Percentiles rank a stretch among this genome's conserved stretches.
phyloP scores from a whole-genome alignment of 2,113 vertebrate genomes.

The Garra rufa region DNA sequence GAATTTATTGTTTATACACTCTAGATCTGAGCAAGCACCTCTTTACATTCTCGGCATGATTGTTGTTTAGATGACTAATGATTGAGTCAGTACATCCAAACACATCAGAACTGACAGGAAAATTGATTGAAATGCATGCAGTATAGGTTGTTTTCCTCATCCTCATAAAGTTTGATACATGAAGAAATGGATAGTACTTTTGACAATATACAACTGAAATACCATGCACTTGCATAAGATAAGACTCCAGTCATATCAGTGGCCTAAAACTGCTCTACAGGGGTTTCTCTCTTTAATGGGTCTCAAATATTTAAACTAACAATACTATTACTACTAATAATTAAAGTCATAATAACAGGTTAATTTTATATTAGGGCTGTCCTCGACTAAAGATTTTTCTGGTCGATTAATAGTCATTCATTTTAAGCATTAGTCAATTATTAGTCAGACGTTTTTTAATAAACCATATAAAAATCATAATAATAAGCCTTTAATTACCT shows the following conservation, averaged over 20 bases:
- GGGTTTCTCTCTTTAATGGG: not conserved
- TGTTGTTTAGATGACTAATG: slow-evolving; percentile 25
- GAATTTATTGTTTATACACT: not conserved
- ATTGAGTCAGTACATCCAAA: slow-evolving; percentile 10
- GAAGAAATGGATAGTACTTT: not conserved
- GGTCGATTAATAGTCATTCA: too few relatives aligned
- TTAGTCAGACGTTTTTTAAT: too few relatives aligned
- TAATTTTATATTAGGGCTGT: too few relatives aligned
- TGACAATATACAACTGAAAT: not conserved
- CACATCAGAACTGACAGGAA: slow-evolving; percentile 26
- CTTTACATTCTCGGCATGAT: not conserved
- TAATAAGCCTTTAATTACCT: too few relatives aligned
- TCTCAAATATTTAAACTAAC: too few relatives aligned
- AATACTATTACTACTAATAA: too few relatives aligned
- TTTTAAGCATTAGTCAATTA: too few relatives aligned
- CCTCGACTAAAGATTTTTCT: too few relatives aligned
- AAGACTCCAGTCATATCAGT: not conserved
- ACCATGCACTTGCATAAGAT: not conserved
- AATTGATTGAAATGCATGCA: slow-evolving; percentile 35
- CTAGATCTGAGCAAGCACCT: not conserved
- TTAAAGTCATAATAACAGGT: too few relatives aligned
- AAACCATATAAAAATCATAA: too few relatives aligned
- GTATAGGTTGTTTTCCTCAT: slow-evolving; percentile 7
- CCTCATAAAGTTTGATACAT: not conserved
- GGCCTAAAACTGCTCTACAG: not conserved